Base-by-base conservation (phyloP, 37 sponge, comb jelly and placozoan species). In the Halichondria panicea region DNA sequence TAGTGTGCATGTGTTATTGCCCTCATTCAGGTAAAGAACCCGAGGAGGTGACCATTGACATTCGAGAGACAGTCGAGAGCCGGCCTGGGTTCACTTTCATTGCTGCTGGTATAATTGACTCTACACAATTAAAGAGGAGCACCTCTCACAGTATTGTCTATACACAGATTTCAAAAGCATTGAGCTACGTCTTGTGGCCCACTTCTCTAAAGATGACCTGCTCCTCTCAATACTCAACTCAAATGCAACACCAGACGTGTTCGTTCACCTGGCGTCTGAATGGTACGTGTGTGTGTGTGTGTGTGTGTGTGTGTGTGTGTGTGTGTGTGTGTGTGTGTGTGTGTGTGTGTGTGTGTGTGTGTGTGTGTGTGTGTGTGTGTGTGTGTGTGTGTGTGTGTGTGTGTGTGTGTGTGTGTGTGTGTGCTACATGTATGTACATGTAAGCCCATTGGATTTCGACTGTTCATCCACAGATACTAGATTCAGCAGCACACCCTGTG, bases 181-280 rank as follows among this genome's bases (percentile, higher is more conserved):
- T 28, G 94, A 94, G 75, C 81, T 94, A n/a, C 70, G 94, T 0
- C 50, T 94, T 31, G 60, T 94, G 24, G 94, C 94, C 30, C 90
- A 89, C 74, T 66, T 94, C n/a, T 89, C 90, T 30, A 44, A 43
- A 25, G 94, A 94, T 41, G 39, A 55, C 30, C 32, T 24, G 34
- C 84, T 91, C 63, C 39, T 82, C n/a, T 1, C 50, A 0, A 58
- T 62, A 13, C 54, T 91, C 57, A 19, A 44, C 43, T 21, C 54
- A 8, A 27, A 21, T 30, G 19, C 48, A n/a, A 27, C 59, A 37
- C 34, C 64, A 13, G 92, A 91, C 74, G 79, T 91, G 34, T 91
- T 91, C 55, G 69, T 36, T 13, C 53, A 12, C 27, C 72, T 91
- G 31, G 42, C 87, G 9, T 82, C 87, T 33, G 75, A 91, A 48